Evolutionary conservation across 1,140 invertebrate genomes (phyloP), one percentile per base, ranked within the genome.

Genomic region (Latrodectus geometricus): DNA sequence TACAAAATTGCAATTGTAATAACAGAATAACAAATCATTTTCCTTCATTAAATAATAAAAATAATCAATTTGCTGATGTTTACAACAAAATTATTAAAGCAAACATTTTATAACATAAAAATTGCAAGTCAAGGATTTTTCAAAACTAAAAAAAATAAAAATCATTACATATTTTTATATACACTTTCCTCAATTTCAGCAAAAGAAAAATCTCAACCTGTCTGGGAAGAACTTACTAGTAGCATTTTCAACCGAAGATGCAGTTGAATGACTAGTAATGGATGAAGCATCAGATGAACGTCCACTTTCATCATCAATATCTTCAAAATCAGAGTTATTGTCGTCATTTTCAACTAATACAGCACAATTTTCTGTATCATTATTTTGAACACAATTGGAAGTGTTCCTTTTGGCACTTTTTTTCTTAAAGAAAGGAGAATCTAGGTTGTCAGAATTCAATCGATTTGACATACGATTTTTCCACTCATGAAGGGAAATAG

Each of bases 401-500:
- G 20, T 23, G 14, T 54, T 65, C 66, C 76, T 88, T 70, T 61
- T 21, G n/a, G 88, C 75, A 88, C 89, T 77, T 89, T 88, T 49
- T 80, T 89, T 90, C 78, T 90, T 74, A 8, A 48, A n/a, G 21
- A 20, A n/a, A 12, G 49, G 65, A 48, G 86, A 56, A 50, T 52
- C 8, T 50, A 15, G 14, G 15, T 0, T 49, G 49, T 83, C 83
- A 5, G 21, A 9, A 50, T 72, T 65, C 9, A 88, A 21, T 15
- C 84, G 74, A 20, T 50, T 23, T 20, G 87, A 11, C 54, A 88
- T 88, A 9, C 72, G 21, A 21, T 89, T 80, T 50, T 84, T 66
- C 93, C 94, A 94, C 75, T 94, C 92, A 78, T 93, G 92, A 54
- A 93, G 90, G 0, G 92, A 92, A 68, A 94, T 91, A 12, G 94